Evolutionary conservation across 2,797 vertebrate genomes (phyloP).

Genomic region (Emydoidea blandingii): DNA sequence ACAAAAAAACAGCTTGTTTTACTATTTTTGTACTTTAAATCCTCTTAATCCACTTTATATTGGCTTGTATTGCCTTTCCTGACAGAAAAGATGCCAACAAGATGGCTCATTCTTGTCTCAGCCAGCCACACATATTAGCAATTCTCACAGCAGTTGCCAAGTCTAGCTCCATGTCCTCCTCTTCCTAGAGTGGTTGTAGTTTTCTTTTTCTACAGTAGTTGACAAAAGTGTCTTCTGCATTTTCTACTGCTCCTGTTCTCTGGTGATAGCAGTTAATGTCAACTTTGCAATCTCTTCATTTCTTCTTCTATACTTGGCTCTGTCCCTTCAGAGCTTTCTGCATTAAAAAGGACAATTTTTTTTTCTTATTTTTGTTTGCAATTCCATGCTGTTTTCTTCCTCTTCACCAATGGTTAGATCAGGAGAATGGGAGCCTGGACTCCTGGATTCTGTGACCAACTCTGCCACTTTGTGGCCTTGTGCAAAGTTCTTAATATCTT

Average conservation of each 20-base stretch:
- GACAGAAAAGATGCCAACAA: conserved; percentile 70
- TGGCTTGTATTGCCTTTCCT: conserved; percentile 55
- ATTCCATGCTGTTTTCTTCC: not conserved
- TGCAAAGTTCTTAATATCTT: not conserved
- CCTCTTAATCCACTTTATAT: conserved; percentile 67
- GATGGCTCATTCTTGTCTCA: conserved; percentile 53
- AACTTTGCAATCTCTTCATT: conserved; percentile 22
- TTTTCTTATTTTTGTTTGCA: not conserved
- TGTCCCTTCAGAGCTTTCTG: not conserved
- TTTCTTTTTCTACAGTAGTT: conserved; percentile 66
- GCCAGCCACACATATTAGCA: conserved; percentile 71
- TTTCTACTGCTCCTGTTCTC: conserved; percentile 50
- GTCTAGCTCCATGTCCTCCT: conserved; percentile 44
- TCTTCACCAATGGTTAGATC: not conserved
- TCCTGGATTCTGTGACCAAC: not conserved
- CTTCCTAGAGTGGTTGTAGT: conserved; percentile 49
- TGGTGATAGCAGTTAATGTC: conserved; percentile 20
- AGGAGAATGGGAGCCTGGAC: not conserved
- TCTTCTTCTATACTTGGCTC: not conserved
- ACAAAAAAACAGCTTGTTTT: conserved; percentile 21
- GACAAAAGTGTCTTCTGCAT: conserved; percentile 62
- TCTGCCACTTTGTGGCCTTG: not conserved
- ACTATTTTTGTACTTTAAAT: conserved; percentile 67
- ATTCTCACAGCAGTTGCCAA: conserved; percentile 71
- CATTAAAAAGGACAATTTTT: not conserved